A percentile compares a stretch with the other conserved stretches of the same genome.
Evolutionary conservation across 2,797 vertebrate genomes (phyloP).

Genomic region (Aratinga solstitialis): DNA sequence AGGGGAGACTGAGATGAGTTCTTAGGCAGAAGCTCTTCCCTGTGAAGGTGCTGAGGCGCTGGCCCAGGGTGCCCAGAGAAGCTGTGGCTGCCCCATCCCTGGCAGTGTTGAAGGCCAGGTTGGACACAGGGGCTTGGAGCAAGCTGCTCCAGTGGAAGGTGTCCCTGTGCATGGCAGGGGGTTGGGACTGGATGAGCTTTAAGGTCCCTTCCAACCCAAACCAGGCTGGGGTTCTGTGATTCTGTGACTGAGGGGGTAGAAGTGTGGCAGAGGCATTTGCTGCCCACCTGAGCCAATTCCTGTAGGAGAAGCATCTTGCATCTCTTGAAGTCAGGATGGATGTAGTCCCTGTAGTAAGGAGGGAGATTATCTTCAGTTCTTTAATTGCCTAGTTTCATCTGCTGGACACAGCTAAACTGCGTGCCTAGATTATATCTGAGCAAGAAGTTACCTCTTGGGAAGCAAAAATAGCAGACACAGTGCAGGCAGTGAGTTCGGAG

Average conservation of each 20-base stretch:
- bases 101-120: too few relatives aligned
- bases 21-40: too few relatives aligned
- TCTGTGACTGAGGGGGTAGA: background rate
- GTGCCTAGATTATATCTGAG: background rate
- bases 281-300: background rate
- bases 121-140: background rate
- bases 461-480: background rate
- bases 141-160: background rate
- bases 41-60: too few relatives aligned
- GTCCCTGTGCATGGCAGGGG: accelerated
- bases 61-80: too few relatives aligned
- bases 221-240: background rate
- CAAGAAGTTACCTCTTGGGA: background rate
- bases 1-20: too few relatives aligned
- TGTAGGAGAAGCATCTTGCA: background rate
- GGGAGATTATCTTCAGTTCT: background rate
- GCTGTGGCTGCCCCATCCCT: too few relatives aligned
- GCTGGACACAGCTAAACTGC: background rate
- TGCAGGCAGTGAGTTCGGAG: background rate
- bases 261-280: background rate
- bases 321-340: background rate
- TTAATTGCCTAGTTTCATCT: background rate
- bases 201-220: background rate
- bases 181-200: accelerated
- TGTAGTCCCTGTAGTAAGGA: background rate